Percentiles rank a stretch among this genome's conserved stretches.
These are phyloP conservation scores for Platycheirus albimanus DNA, from an alignment of 2,888 invertebrate species.

Conservation along the genomic window DNA sequence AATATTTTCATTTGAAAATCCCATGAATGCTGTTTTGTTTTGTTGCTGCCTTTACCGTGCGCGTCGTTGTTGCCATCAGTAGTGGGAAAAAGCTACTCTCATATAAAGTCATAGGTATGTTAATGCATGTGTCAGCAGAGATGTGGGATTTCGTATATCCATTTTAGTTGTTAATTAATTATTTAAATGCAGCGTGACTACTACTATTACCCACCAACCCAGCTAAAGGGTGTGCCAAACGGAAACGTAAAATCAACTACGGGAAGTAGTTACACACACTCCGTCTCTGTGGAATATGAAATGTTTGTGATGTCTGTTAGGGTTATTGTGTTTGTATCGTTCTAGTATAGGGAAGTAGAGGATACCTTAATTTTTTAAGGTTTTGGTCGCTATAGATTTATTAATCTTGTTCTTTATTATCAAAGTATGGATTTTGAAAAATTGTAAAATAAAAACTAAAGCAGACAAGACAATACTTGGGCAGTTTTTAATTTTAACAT, in stretches of 20 bases:
- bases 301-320: slow-evolving; percentile 9
- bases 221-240: slow-evolving; percentile 58
- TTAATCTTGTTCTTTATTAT: no score
- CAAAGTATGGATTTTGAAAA: no score
- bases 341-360: neutral
- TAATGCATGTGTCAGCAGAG: slow-evolving; percentile 38
- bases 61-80: neutral
- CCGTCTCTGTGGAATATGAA: slow-evolving; percentile 33
- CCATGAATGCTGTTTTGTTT: slow-evolving; percentile 7
- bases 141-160: slow-evolving; percentile 64
- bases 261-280: slow-evolving; percentile 55
- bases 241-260: slow-evolving; percentile 59
- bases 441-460: no score
- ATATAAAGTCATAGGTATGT: slow-evolving; percentile 27
- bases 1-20: slow-evolving; percentile 38
- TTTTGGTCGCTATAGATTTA: no score
- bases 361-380: no score
- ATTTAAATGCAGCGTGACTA: slow-evolving; percentile 61
- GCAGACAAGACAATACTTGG: no score
- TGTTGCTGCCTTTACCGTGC: neutral
- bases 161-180: slow-evolving; percentile 68
- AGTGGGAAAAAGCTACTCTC: slow-evolving; percentile 26
- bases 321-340: neutral
- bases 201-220: slow-evolving; percentile 8
- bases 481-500: no score